These are phyloP conservation scores for Himalopsyche kuldschensis DNA, from an alignment of 2,888 invertebrate genomes.

Conservation along the genomic window DNA sequence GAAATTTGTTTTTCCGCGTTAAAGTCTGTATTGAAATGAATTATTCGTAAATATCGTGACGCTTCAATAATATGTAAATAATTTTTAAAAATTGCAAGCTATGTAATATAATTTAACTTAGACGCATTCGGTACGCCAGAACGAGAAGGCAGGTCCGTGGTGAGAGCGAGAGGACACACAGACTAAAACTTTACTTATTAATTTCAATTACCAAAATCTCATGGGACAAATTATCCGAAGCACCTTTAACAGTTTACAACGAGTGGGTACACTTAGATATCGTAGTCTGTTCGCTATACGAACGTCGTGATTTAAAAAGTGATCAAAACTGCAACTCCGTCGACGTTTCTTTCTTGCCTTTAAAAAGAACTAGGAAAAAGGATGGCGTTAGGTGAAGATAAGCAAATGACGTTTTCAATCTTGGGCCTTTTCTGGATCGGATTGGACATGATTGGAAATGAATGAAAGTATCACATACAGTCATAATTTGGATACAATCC, in stretches of 20 bases:
- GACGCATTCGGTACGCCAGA: background rate
- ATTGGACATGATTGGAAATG: too few relatives aligned
- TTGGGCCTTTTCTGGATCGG: too few relatives aligned
- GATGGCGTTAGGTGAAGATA: background rate
- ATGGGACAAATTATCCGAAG: constrained; percentile 37
- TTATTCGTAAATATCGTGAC: too few relatives aligned
- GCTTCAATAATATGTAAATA: background rate
- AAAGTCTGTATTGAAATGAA: too few relatives aligned
- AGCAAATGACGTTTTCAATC: too few relatives aligned
- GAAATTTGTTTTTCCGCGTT: too few relatives aligned
- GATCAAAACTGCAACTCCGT: too few relatives aligned
- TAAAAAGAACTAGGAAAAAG: background rate
- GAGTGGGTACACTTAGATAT: background rate
- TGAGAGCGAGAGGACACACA: constrained; percentile 6
- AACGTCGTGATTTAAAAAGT: too few relatives aligned
- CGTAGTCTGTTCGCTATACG: background rate
- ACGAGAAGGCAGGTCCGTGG: background rate
- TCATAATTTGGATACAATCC: too few relatives aligned
- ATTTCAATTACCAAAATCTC: constrained; percentile 40
- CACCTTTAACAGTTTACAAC: constrained; percentile 20
- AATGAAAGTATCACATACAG: too few relatives aligned
- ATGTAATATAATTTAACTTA: background rate
- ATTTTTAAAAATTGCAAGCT: background rate
- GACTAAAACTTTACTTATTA: constrained; percentile 39
- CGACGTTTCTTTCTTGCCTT: too few relatives aligned